Conservation (phyloP, 2,113 vertebrate genomes). For the Rallus limicola region DNA sequence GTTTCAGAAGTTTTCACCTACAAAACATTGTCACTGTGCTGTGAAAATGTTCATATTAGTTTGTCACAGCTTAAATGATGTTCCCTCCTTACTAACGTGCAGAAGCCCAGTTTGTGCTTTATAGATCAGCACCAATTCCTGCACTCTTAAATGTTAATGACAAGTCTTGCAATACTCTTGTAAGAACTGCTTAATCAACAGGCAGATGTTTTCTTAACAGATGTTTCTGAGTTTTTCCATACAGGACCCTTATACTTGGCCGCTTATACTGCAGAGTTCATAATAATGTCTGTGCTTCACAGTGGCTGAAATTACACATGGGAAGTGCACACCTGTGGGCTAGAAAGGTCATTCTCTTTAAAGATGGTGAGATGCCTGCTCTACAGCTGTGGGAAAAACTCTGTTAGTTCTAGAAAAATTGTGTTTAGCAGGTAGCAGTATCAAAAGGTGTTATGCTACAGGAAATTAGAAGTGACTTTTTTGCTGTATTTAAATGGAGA, state of each 20-base stretch:
- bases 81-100: not conserved
- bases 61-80: conserved; percentile 15
- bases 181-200: not conserved
- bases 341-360: not conserved
- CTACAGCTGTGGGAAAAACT: not conserved
- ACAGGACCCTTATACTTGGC: not conserved
- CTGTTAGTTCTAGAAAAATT: not conserved
- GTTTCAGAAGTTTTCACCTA: not conserved
- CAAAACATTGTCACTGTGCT: not conserved
- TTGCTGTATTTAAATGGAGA: not conserved
- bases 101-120: not conserved
- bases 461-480: not conserved
- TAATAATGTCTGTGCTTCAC: not conserved
- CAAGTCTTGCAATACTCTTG: not conserved
- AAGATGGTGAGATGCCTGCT: not conserved
- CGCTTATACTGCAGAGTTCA: not conserved
- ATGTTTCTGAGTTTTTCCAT: not conserved
- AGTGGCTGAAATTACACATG: not conserved
- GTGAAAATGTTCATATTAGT: not conserved
- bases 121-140: not conserved
- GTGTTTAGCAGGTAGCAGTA: not conserved
- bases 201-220: not conserved
- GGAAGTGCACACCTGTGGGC: not conserved
- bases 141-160: not conserved
- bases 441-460: not conserved